Evolutionary conservation across 1,140 invertebrate species (phyloP).

Genomic region (Arctopsyche grandis): DNA sequence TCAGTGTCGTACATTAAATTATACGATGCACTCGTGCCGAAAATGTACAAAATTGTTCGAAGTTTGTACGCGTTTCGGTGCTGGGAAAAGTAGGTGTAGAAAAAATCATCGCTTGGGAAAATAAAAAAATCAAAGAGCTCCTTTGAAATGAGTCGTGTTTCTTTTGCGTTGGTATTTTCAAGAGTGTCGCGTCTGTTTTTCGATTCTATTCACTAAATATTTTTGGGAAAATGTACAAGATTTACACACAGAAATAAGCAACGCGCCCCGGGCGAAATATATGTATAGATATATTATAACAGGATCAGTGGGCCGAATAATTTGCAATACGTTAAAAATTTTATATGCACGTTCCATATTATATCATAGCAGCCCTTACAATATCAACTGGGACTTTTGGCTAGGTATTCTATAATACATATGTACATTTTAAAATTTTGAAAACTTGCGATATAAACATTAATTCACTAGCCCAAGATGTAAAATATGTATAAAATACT

Average conservation of each 20-base stretch:
- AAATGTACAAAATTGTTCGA: not conserved
- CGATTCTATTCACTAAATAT: not conserved
- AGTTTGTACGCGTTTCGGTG: no score
- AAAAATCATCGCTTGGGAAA: not conserved
- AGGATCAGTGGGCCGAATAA: no score
- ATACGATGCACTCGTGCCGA: conserved; percentile 4
- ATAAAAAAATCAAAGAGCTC: not conserved
- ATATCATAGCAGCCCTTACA: no score
- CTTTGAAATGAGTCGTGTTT: not conserved
- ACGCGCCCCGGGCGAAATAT: not conserved
- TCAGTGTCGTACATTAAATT: conserved; percentile 1
- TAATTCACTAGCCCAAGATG: no score
- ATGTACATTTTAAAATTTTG: no score
- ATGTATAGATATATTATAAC: no score
- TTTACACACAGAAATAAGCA: not conserved
- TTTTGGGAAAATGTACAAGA: not conserved
- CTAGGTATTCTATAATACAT: no score
- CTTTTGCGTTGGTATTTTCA: not conserved
- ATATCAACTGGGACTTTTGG: no score
- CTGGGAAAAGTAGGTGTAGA: not conserved
- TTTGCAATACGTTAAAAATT: no score
- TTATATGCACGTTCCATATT: no score
- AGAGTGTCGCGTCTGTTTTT: not conserved
- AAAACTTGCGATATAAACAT: no score
- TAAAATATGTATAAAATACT: no score